A percentile compares a stretch with the other conserved stretches of the same genome.
Conservation (phyloP, 2,888 invertebrate species). For the Rhodophaea formosa region DNA sequence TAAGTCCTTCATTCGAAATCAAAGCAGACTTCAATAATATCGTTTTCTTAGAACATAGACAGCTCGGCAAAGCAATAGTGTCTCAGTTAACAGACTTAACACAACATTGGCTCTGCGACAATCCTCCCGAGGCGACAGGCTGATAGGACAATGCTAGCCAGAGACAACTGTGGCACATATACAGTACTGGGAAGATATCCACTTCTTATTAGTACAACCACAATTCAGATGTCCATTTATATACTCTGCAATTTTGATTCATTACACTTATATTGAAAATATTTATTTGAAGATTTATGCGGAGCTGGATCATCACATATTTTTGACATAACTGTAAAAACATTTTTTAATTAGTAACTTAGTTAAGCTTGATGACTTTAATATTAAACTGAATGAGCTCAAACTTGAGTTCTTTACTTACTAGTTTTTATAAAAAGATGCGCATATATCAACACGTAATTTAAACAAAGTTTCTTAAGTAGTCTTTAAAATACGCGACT, state of each 20-base stretch:
- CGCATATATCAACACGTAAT: constrained; percentile 1
- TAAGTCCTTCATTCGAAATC: no score
- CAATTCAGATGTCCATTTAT: no score
- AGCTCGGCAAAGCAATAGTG: not conserved
- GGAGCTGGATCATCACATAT: no score
- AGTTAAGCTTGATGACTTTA: no score
- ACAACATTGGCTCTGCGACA: constrained; percentile 11
- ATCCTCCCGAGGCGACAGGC: constrained; percentile 11
- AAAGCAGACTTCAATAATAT: not conserved
- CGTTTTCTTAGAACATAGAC: not conserved
- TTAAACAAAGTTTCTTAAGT: constrained; percentile 12
- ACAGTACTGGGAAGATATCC: not conserved
- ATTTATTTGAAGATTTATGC: no score
- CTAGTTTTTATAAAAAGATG: not conserved
- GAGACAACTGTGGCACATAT: not conserved
- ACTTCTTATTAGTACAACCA: not conserved
- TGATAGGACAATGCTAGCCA: constrained; percentile 1
- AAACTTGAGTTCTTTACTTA: not conserved
- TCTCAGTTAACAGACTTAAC: constrained; percentile 9
- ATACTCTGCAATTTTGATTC: no score
- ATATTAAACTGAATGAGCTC: not conserved
- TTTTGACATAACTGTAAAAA: no score
- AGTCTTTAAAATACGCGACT: constrained; percentile 9
- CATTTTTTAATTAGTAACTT: no score
- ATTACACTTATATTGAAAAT: no score